A percentile compares a stretch with the other conserved stretches of the same genome.
Conservation (phyloP, 1,140 invertebrate species). For the Araneus ventricosus region DNA sequence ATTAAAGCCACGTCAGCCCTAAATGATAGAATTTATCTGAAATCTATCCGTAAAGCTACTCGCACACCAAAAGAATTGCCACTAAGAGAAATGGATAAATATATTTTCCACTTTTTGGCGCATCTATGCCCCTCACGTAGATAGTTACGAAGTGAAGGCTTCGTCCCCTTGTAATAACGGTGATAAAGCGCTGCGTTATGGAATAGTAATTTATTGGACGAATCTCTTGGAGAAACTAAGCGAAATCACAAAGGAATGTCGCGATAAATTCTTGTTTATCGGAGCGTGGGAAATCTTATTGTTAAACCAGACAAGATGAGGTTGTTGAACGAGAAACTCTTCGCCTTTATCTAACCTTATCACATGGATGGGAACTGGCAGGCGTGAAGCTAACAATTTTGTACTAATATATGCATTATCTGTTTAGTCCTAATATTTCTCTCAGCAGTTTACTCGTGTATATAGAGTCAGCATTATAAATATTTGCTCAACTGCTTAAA, state of each 20-base stretch:
- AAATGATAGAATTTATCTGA: not conserved
- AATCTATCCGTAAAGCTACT: not conserved
- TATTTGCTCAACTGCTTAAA: no score
- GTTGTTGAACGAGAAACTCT: not conserved
- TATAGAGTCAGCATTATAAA: no score
- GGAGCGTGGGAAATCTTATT: not conserved
- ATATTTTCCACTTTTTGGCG: not conserved
- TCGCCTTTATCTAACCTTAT: not conserved
- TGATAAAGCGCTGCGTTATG: not conserved
- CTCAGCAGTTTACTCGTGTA: no score
- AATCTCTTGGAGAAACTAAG: not conserved
- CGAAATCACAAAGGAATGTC: not conserved
- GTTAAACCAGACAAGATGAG: not conserved
- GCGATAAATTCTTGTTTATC: not conserved
- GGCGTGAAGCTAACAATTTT: no score
- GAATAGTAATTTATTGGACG: not conserved
- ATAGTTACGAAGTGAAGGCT: not conserved
- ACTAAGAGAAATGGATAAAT: not conserved
- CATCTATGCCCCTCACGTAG: slow-evolving; percentile 1
- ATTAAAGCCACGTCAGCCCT: not conserved
- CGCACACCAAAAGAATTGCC: not conserved
- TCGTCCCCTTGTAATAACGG: not conserved
- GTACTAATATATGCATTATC: no score
- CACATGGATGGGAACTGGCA: no score
- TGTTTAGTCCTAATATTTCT: no score